A percentile compares a stretch with the other conserved stretches of the same genome.
Conservation (phyloP, 2,888 invertebrate species). For the Biston betularia region DNA sequence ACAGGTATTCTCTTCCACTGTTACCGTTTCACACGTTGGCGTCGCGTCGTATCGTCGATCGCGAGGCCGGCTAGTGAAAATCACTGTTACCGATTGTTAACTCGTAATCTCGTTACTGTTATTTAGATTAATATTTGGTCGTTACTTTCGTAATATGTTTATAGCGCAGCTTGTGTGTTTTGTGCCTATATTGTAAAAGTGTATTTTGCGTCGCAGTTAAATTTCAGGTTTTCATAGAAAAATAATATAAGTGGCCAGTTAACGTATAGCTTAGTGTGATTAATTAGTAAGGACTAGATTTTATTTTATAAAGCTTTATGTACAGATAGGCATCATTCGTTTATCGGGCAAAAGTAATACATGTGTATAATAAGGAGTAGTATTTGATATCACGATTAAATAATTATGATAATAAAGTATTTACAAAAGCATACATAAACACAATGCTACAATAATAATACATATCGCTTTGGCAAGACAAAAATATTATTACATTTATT, state of each 20-base stretch:
- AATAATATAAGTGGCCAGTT: slow-evolving; percentile 68
- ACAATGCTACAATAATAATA: slow-evolving; percentile 83
- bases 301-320: slow-evolving; percentile 84
- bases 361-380: slow-evolving; percentile 79
- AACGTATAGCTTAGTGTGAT: slow-evolving; percentile 80
- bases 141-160: no score
- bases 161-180: not conserved
- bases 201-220: slow-evolving; percentile 12
- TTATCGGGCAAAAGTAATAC: slow-evolving; percentile 74
- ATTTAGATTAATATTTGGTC: no score
- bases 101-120: no score
- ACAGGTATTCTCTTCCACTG: no score
- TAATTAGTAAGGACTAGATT: slow-evolving; percentile 77
- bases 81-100: no score
- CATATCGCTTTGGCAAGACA: slow-evolving; percentile 83
- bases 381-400: slow-evolving; percentile 81
- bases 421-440: slow-evolving; percentile 71
- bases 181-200: not conserved
- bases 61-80: no score
- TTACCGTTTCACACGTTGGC: no score
- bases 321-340: slow-evolving; percentile 81
- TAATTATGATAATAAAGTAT: slow-evolving; percentile 56
- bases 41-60: no score
- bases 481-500: slow-evolving; percentile 49
- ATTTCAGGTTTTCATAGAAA: slow-evolving; percentile 49